These are phyloP conservation scores for Sebastolobus altivelis DNA, from an alignment of 2,797 vertebrate species.

Conservation along the genomic window DNA sequence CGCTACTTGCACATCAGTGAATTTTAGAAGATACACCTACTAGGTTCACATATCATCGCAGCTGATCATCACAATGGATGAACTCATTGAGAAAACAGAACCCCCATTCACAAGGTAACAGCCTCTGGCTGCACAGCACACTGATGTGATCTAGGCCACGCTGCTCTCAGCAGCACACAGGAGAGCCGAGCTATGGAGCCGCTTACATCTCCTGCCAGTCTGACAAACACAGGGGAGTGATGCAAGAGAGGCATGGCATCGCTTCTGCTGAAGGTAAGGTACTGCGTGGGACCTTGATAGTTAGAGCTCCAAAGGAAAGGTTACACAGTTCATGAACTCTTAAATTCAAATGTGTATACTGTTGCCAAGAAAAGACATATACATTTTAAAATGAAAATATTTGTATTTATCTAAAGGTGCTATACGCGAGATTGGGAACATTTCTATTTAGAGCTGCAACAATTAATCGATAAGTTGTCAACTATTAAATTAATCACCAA, in stretches of 20 bases:
- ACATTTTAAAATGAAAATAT: neutral
- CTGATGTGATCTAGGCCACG: constrained; percentile 67
- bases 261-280: neutral
- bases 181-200: constrained; percentile 35
- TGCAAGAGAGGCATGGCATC: constrained; percentile 1
- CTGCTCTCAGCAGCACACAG: constrained; percentile 53
- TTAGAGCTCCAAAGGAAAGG: neutral
- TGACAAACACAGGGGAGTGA: constrained; percentile 44
- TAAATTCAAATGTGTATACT: neutral
- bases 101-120: constrained; percentile 61
- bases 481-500: too few species aligned
- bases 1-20: neutral
- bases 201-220: constrained; percentile 54
- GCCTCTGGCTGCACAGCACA: constrained; percentile 36
- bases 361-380: neutral
- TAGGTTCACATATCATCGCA: constrained; percentile 12
- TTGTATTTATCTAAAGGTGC: neutral
- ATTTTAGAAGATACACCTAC: constrained; percentile 11
- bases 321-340: neutral
- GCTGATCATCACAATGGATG: constrained; percentile 16
- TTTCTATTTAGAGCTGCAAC: too few species aligned
- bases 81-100: constrained; percentile 63
- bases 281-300: neutral
- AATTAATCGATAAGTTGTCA: too few species aligned
- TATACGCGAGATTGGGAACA: too few species aligned